Conservation (phyloP, 2,113 vertebrate genomes). For the Spheniscus mendiculus region DNA sequence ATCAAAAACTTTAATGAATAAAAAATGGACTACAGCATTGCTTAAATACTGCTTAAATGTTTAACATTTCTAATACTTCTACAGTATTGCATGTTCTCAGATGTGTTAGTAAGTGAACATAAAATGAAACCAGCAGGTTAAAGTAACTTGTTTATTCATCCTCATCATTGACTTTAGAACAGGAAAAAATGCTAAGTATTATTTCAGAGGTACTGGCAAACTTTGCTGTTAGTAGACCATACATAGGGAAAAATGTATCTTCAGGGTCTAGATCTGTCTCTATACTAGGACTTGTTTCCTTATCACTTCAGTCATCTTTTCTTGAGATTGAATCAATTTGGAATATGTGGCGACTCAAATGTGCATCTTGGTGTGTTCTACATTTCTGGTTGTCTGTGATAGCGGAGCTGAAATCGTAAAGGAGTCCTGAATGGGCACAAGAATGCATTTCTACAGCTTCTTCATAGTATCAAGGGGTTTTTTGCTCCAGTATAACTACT, state of each 20-base stretch:
- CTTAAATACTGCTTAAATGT: constrained; percentile 39
- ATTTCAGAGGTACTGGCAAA: not conserved
- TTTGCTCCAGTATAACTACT: not conserved
- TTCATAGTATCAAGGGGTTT: not conserved
- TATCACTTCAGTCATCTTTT: not conserved
- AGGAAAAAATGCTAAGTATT: not conserved
- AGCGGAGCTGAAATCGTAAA: not conserved
- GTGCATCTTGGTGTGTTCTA: not conserved
- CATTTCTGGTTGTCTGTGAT: not conserved
- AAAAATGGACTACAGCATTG: not conserved
- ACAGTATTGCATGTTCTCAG: not conserved
- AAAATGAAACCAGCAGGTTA: not conserved
- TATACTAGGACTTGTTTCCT: not conserved
- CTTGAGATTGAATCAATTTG: not conserved
- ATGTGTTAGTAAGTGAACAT: not conserved
- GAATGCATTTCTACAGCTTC: not conserved
- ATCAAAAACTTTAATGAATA: constrained; percentile 59
- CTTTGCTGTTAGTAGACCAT: not conserved
- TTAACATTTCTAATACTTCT: not conserved
- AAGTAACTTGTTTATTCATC: not conserved
- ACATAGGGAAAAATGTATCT: not conserved
- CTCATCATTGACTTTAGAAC: not conserved
- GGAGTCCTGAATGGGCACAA: not conserved
- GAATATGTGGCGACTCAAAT: not conserved
- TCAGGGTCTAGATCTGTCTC: not conserved